phyloP scores from a whole-genome alignment of 2,888 invertebrate species.

The Girardia tigrina region DNA sequence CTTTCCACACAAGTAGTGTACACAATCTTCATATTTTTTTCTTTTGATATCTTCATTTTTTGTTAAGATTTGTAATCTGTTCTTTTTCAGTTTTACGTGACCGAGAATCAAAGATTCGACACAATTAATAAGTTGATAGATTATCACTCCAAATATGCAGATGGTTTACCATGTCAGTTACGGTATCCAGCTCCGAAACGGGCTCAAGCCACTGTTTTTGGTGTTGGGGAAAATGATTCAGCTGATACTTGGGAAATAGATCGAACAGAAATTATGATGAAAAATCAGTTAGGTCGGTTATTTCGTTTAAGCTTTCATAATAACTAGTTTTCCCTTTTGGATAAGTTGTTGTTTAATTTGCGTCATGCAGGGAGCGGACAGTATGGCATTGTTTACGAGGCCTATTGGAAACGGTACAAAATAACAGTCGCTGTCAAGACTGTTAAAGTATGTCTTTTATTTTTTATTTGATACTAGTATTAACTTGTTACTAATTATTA shows the following conservation, averaged over 20 bases:
- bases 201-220: conserved; percentile 31
- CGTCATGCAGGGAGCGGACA: conserved; percentile 66
- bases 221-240: not conserved
- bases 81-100: conserved; percentile 59
- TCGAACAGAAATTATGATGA: conserved; percentile 37
- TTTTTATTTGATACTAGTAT: not conserved
- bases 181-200: conserved; percentile 76
- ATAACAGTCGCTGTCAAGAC: conserved; percentile 37
- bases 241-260: conserved; percentile 37
- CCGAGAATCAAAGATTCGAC: conserved; percentile 78
- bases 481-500: too few species aligned
- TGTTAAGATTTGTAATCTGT: too few species aligned
- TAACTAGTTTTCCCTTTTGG: conserved; percentile 1
- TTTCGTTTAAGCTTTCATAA: not conserved
- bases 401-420: conserved; percentile 67
- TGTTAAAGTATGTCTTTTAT: conserved; percentile 35
- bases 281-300: conserved; percentile 33
- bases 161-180: conserved; percentile 81
- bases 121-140: conserved; percentile 85
- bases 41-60: too few species aligned
- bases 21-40: too few species aligned
- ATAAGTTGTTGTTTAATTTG: conserved; percentile 62
- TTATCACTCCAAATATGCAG: conserved; percentile 80
- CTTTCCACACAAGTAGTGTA: too few species aligned
- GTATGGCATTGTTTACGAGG: conserved; percentile 65